Percentiles rank a stretch among this genome's conserved stretches.
These are phyloP conservation scores for Chelon auratus DNA, from an alignment of 2,797 vertebrate species.

Conservation along the genomic window DNA sequence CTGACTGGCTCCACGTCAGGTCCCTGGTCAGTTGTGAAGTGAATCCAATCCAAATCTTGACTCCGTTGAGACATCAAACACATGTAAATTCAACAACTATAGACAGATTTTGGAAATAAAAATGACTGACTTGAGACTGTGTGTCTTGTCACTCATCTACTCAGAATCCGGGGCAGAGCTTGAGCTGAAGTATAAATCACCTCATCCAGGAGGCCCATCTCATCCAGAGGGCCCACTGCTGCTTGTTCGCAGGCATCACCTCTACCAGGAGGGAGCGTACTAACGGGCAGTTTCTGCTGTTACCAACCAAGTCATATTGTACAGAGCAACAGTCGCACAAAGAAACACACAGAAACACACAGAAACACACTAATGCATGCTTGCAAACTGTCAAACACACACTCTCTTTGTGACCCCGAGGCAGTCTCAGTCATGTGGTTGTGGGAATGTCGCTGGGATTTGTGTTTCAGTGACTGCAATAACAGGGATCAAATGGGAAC, in stretches of 20 bases:
- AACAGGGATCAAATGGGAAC: constrained; percentile 76
- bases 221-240: constrained; percentile 54
- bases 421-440: constrained; percentile 70
- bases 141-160: background rate
- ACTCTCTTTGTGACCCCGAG: constrained; percentile 46
- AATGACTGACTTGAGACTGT: no score
- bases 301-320: constrained; percentile 7
- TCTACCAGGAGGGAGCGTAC: constrained; percentile 20
- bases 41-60: no score
- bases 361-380: constrained; percentile 26
- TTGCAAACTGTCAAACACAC: constrained; percentile 35
- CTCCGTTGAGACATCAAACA: no score
- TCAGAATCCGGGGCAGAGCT: background rate
- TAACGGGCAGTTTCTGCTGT: background rate
- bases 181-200: background rate
- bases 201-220: constrained; percentile 55
- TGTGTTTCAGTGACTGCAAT: constrained; percentile 73
- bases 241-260: constrained; percentile 28
- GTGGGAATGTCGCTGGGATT: constrained; percentile 75
- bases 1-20: no score
- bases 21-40: no score
- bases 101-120: no score
- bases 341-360: constrained; percentile 9
- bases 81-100: no score
- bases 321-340: constrained; percentile 19